Evolutionary conservation across 1,140 invertebrate genomes (phyloP), one percentile per base, ranked within the genome.

Genomic region (Brachionus rubens): DNA sequence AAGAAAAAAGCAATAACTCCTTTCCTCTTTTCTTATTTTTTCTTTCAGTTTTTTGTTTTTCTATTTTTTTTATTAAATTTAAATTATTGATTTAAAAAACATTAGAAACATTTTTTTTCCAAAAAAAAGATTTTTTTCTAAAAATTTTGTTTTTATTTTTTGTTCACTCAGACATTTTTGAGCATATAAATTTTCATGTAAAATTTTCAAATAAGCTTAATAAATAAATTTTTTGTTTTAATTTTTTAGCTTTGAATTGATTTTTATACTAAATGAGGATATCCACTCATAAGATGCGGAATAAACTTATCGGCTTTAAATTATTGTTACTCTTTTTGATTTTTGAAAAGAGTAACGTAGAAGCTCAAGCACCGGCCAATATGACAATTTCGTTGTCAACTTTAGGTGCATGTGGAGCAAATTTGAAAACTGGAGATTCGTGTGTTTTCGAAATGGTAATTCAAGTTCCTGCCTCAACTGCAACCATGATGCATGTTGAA

Each of bases 401-500:
- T 1, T 30, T 72, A 16, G 46, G 47, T 48, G n/a, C 43, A 10
- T 72, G 68, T 72, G 46, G 16, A 19, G 16, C 68, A 28, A n/a
- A 16, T 26, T 16, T 72, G 9, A 47, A 41, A 26, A 43, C 48
- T 9, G 68, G 68, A 33, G 68, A 72, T 48, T 28, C 21, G 4
- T 72, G 68, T 24, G 9, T 10, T 48, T 72, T 72, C 36, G 68
- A 72, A 50, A 50, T 72, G 68, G 16, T 50, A 19, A 76, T 78
- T 50, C 33, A 76, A 30, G 65, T 78, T n/a, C 78, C 78, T 26
- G 14, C n/a, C n/a, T 16, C 43, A 9, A 43, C 48, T n/a, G 43
- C 54, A 4, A 77, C 67, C 0, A 82, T 82, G 59, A 80, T 84
- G 76, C 67, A 77, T 7, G 80, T 84, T 7, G 83, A 84, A 77